Evolutionary conservation across 2,797 vertebrate genomes (phyloP), one percentile per base, ranked within the genome.

Genomic region (Enteromius fasciolatus): DNA sequence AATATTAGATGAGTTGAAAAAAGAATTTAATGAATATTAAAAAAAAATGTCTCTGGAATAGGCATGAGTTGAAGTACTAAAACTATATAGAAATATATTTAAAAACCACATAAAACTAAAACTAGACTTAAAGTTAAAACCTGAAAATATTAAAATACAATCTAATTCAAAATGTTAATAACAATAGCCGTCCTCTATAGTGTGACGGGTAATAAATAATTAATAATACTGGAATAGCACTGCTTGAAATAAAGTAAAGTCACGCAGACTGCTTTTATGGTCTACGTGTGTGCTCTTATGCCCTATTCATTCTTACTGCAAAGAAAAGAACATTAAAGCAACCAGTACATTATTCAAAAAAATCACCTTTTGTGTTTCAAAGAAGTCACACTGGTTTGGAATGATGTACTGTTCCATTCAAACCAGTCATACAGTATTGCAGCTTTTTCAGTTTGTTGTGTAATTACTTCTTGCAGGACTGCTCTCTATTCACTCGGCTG

Each of bases 341-440:
- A 33, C 23, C 4, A 52, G 46, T n/a, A 12, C 10, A 48, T 31
- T 50, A 20, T 50, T 48, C 0, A 12, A 6, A 69, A 41, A 33
- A 50, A 50, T 33, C 48, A 33, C 10, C 4, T 33, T 74, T 33
- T 33, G 18, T 74, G 18, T 54, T 52, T 31, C 48, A 36, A 74
- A 33, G 28, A 31, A 28, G n/a, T 48, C 70, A 14, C 5, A 36
- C 52, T 20, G 11, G 11, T 52, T 52, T 33, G 48, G 18, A 52
- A 50, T 33, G 18, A 3, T 50, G 17, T 18, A 36, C 18, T n/a
- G 1, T 52, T 52, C 46, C n/a, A n/a, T 33, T 73, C 18, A 52
- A 73, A 33, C 59, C 44, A 63, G 17, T 23, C 68, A 66, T 25
- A n/a, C n/a, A n/a, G n/a, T n/a, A 76, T 48, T 18, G 66, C 15